phyloP scores from a whole-genome alignment of 2,113 vertebrate genomes.

The Peromyscus maniculatus region DNA sequence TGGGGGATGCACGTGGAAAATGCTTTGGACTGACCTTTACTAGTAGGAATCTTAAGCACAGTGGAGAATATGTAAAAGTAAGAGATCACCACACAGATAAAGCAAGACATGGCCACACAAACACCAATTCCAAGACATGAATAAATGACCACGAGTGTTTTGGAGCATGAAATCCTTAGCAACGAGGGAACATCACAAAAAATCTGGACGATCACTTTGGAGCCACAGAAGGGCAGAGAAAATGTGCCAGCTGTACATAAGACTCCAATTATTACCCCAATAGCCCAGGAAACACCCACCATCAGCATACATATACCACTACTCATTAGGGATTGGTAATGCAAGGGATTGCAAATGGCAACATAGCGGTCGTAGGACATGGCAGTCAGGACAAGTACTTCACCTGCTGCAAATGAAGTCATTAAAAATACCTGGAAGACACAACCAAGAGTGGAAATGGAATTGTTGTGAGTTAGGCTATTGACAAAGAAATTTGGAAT shows the following conservation, averaged over 20 bases:
- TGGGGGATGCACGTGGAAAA: no score
- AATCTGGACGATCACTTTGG: conserved; percentile 59
- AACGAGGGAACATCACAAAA: conserved; percentile 59
- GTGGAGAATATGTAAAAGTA: no score
- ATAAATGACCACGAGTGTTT: conserved; percentile 54
- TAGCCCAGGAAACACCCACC: conserved; percentile 25
- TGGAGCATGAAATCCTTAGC: conserved; percentile 68
- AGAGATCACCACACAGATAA: background rate
- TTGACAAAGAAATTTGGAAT: no score
- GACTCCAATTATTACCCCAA: conserved; percentile 20
- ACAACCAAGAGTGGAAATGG: conserved; percentile 50
- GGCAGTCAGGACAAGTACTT: conserved; percentile 59
- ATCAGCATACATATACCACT: background rate
- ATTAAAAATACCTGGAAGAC: conserved; percentile 53
- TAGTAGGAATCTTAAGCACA: no score
- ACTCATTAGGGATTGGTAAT: conserved; percentile 45
- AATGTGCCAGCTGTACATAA: conserved; percentile 66
- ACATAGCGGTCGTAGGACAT: background rate
- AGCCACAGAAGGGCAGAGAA: conserved; percentile 64
- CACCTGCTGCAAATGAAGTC: conserved; percentile 40
- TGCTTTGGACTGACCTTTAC: no score
- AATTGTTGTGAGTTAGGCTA: no score
- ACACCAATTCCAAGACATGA: conserved; percentile 39
- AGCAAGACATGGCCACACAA: conserved; percentile 52
- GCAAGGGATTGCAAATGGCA: background rate